Percentiles rank a stretch among this genome's conserved stretches.
Evolutionary conservation across 2,113 vertebrate genomes (phyloP).

Genomic region (Alligator mississippiensis): DNA sequence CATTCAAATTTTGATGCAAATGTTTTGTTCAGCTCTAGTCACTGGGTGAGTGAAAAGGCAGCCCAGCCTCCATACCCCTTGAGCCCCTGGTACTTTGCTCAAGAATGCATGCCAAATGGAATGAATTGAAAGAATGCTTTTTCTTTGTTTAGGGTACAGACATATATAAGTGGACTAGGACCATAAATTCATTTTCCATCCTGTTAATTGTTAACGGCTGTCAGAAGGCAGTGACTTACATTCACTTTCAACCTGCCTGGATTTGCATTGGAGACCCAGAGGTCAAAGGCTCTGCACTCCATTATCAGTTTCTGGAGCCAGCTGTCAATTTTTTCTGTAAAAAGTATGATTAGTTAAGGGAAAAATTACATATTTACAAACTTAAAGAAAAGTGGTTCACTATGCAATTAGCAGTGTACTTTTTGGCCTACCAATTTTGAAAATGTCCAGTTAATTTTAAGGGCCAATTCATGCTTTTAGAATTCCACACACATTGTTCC

Average conservation of each 20-base stretch:
- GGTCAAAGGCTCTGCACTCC: not conserved
- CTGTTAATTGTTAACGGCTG: not conserved
- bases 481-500: not conserved
- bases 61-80: not conserved
- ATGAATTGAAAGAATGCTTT: not conserved
- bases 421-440: not conserved
- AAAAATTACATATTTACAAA: not conserved
- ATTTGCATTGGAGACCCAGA: not conserved
- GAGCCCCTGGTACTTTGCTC: not conserved
- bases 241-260: not conserved
- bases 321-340: not conserved
- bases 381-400: not conserved
- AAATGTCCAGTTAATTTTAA: constrained; percentile 9
- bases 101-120: not conserved
- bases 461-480: constrained; percentile 4
- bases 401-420: not conserved
- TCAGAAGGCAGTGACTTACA: not conserved
- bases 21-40: not conserved
- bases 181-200: not conserved
- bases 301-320: not conserved
- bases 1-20: not conserved
- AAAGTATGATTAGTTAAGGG: not conserved
- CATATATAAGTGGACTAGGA: not conserved
- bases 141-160: not conserved
- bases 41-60: not conserved